Base-by-base conservation (phyloP, 1,140 invertebrate species). In the Colletes gigas region DNA sequence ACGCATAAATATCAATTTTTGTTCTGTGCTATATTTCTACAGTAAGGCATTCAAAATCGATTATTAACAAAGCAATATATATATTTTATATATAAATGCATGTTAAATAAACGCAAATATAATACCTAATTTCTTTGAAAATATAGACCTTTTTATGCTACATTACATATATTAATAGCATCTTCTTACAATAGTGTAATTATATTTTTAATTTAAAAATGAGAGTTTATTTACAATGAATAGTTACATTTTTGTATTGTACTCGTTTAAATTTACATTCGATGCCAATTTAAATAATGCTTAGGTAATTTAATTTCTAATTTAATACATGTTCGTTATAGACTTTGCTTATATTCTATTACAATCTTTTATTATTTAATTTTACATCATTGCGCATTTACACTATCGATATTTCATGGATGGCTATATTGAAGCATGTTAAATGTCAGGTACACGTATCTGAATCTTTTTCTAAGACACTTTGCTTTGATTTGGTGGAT, bases 401-500 rank as follows among this genome's bases (percentile, higher is more conserved):
- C n/a, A n/a, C 8, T 67, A 19, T 67, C 14, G 6, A 19, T 21
- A 15, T n/a, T 41, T 6, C 0, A 71, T 30, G 4, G 1, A 4
- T 17, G 15, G 15, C 2, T 68, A 21, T 67, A 30, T 17, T 2
- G 15, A 60, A 55, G 41, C 41, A 30, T n/a, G 21, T 55, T 0
- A 17, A 41, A 47, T 30, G 17, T 19, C 15, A 39, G 17, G 44
- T 44, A 21, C 17, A 47, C 4, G 19, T 3, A 30, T 47, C 50
- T 12, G 3, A 14, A 30, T 8, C 5, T 66, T 1, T 14, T 47
- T 59, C 17, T 78, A 78, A 19, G 57, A 3, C 41, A 8, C n/a
- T 9, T 52, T 21, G 7, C 21, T 67, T 9, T 52, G 21, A 12
- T 44, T 65, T 47, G 77, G 62, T 30, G 94, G 92, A 84, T 94